These are phyloP conservation scores for Lapara coniferarum DNA, from an alignment of 2,888 invertebrate genomes.

Conservation along the genomic window DNA sequence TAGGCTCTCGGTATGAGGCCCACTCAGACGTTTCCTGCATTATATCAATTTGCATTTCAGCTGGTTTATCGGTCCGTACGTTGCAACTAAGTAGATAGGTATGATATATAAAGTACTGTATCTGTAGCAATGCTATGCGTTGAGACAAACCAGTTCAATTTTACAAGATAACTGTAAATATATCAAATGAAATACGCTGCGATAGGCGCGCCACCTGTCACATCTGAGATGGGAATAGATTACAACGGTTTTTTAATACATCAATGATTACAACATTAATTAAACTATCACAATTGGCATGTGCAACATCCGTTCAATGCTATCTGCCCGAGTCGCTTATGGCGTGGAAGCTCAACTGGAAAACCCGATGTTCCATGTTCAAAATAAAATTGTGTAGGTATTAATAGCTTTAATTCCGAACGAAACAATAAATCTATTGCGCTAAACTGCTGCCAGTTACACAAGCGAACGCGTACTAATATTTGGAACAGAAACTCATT, in stretches of 20 bases:
- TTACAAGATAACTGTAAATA: constrained; percentile 21
- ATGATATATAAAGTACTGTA: constrained; percentile 23
- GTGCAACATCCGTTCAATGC: neutral
- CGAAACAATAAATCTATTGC: constrained; percentile 19
- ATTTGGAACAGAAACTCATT: constrained; percentile 19
- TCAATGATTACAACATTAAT: constrained; percentile 8
- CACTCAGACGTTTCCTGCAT: constrained; percentile 84
- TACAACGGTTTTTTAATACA: too few relatives aligned
- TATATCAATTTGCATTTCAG: constrained; percentile 83
- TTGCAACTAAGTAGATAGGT: constrained; percentile 24
- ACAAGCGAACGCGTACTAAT: constrained; percentile 23
- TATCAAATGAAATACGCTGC: constrained; percentile 10
- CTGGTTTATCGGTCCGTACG: constrained; percentile 30
- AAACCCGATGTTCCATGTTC: constrained; percentile 11
- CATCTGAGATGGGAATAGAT: constrained; percentile 14
- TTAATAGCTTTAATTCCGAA: constrained; percentile 16
- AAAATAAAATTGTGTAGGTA: constrained; percentile 20
- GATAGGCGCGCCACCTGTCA: constrained; percentile 21
- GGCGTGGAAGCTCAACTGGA: neutral
- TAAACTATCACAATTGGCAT: constrained; percentile 19
- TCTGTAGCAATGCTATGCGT: constrained; percentile 8
- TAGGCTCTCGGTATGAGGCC: constrained; percentile 79
- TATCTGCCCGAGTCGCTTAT: neutral
- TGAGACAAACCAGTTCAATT: constrained; percentile 6
- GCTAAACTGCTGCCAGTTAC: constrained; percentile 22